phyloP scores from a whole-genome alignment of 1,140 invertebrate genomes.

The Trichonephila clavata region DNA sequence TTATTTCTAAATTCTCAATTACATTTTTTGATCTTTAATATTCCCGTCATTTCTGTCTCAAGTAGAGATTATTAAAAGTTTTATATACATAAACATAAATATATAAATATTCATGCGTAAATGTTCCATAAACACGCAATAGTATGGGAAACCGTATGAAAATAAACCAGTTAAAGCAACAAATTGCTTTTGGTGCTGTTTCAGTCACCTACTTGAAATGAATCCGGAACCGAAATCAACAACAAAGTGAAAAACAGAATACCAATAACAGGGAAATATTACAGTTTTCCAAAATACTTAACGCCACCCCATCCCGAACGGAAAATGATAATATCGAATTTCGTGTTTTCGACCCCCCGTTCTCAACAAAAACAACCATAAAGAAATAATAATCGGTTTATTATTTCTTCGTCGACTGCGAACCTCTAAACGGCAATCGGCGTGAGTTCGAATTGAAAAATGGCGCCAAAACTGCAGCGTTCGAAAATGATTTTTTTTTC shows the following conservation, averaged over 20 bases:
- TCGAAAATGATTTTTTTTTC: slow-evolving; percentile 42
- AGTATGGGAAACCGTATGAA: too few relatives aligned
- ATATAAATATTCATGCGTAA: not conserved
- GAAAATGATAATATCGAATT: slow-evolving; percentile 23
- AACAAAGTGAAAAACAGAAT: not conserved
- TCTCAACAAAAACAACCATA: not conserved
- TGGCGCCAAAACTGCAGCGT: slow-evolving; percentile 27
- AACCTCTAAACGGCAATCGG: slow-evolving; percentile 20
- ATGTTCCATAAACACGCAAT: too few relatives aligned
- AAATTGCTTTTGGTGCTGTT: not conserved
- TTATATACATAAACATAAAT: too few relatives aligned
- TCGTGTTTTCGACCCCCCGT: not conserved
- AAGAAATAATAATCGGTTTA: slow-evolving; percentile 62
- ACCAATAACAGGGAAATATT: not conserved
- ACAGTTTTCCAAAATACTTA: slow-evolving; percentile 42
- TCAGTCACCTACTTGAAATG: not conserved
- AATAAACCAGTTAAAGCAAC: not conserved
- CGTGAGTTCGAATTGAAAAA: slow-evolving; percentile 61
- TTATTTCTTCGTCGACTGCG: slow-evolving; percentile 21
- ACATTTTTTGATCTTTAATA: too few relatives aligned
- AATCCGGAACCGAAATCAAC: not conserved
- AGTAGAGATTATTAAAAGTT: too few relatives aligned
- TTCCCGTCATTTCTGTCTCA: too few relatives aligned
- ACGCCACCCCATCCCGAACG: not conserved
- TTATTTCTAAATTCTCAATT: too few relatives aligned